Evolutionary conservation across 1,140 invertebrate species (phyloP).

Genomic region (Diachasma alloeum): DNA sequence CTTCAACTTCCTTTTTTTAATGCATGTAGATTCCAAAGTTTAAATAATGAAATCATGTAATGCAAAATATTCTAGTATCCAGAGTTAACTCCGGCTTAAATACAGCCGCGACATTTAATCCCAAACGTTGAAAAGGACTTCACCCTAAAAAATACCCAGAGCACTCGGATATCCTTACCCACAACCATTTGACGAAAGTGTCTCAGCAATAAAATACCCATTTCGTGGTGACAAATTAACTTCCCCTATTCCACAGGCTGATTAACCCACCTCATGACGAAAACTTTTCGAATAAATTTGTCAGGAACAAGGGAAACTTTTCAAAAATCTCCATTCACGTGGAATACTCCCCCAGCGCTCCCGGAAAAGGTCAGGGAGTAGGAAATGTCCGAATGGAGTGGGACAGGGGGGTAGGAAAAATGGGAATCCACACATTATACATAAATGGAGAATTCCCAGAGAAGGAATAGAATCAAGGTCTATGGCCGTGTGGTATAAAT

Average conservation of each 20-base stretch:
- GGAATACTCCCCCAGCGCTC: not conserved
- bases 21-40: too few relatives aligned
- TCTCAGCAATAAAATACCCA: not conserved
- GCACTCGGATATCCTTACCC: too few relatives aligned
- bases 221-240: not conserved
- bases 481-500: conserved; percentile 19
- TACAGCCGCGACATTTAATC: too few relatives aligned
- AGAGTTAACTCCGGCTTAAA: too few relatives aligned
- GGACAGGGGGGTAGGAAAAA: not conserved
- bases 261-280: not conserved
- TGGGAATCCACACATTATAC: not conserved
- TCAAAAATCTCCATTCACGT: not conserved
- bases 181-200: too few relatives aligned
- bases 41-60: too few relatives aligned
- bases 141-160: too few relatives aligned
- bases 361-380: not conserved
- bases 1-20: too few relatives aligned
- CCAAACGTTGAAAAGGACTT: too few relatives aligned
- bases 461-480: conserved; percentile 13
- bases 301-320: not conserved
- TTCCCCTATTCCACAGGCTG: not conserved
- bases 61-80: too few relatives aligned
- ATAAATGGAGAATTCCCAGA: conserved; percentile 1
- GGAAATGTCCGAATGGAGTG: not conserved
- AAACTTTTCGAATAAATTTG: not conserved